These are phyloP conservation scores for Altica lythri DNA, from an alignment of 2,888 invertebrate genomes.

Conservation along the genomic window DNA sequence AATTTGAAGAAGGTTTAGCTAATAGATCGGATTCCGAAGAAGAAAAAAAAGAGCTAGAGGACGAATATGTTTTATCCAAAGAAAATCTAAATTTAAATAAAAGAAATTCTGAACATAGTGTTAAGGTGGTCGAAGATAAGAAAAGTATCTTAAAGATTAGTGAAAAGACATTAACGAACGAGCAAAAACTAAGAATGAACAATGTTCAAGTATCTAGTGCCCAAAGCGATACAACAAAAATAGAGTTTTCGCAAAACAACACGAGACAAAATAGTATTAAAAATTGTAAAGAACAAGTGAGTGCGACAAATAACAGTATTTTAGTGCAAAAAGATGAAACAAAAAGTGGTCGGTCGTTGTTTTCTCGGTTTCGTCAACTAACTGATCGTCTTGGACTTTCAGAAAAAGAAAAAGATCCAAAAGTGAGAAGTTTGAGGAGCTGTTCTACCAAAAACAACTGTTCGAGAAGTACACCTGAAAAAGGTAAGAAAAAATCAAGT, in stretches of 20 bases:
- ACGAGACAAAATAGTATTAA: constrained; percentile 44
- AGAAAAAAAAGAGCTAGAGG: constrained; percentile 33
- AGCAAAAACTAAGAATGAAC: constrained; percentile 47
- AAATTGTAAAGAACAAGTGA: constrained; percentile 34
- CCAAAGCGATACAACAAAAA: constrained; percentile 21
- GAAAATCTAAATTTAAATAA: constrained; percentile 54
- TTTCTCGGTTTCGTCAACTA: constrained; percentile 61
- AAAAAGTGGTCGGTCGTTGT: constrained; percentile 56
- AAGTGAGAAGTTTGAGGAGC: no score
- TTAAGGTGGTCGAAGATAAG: constrained; percentile 50
- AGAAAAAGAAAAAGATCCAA: constrained; percentile 51
- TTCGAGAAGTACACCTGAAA: constrained; percentile 39
- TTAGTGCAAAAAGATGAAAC: constrained; percentile 47
- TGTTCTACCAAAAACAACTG: constrained; percentile 48
- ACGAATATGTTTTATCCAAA: constrained; percentile 51
- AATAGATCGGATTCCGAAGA: constrained; percentile 35
- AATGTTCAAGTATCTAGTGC: constrained; percentile 35
- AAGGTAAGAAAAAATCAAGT: constrained; percentile 33
- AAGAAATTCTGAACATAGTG: constrained; percentile 54
- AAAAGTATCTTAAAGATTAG: constrained; percentile 52
- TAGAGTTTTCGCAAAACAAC: constrained; percentile 35
- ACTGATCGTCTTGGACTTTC: constrained; percentile 62
- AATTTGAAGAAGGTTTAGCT: constrained; percentile 44
- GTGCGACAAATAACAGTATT: constrained; percentile 42
- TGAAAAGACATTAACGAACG: constrained; percentile 43